These are phyloP conservation scores for Nylanderia fulva DNA, from an alignment of 1,140 invertebrate species.

Conservation along the genomic window DNA sequence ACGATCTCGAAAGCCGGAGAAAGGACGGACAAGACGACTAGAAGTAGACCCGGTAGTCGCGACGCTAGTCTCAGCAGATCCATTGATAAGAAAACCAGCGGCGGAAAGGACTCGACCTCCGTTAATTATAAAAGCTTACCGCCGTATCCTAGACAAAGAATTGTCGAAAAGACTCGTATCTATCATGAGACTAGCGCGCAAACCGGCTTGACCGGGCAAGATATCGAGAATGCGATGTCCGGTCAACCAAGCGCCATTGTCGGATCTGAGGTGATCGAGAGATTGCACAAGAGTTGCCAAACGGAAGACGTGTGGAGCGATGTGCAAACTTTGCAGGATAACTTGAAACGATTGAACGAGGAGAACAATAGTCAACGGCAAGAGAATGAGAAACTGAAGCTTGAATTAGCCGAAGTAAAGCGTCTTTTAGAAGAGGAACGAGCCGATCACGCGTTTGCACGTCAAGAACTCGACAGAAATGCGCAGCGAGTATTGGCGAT, in stretches of 20 bases:
- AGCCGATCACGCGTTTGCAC: constrained; percentile 89
- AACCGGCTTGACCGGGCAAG: constrained; percentile 90
- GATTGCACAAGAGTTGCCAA: constrained; percentile 87
- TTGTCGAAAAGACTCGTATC: constrained; percentile 88
- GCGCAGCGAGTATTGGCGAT: constrained; percentile 90
- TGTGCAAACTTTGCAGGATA: constrained; percentile 87
- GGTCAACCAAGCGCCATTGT: constrained; percentile 86
- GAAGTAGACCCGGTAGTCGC: constrained; percentile 68
- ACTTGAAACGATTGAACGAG: constrained; percentile 84
- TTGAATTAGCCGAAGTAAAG: constrained; percentile 78
- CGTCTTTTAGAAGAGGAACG: constrained; percentile 87
- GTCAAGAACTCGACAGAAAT: constrained; percentile 90
- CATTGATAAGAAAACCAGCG: constrained; percentile 78
- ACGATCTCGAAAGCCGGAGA: constrained; percentile 84
- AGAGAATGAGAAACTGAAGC: constrained; percentile 82
- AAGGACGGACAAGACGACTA: constrained; percentile 71
- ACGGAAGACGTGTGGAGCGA: constrained; percentile 89
- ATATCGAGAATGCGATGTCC: constrained; percentile 90
- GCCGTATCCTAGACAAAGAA: constrained; percentile 86
- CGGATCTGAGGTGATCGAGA: constrained; percentile 84
- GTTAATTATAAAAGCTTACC: constrained; percentile 85
- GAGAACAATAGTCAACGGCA: constrained; percentile 66
- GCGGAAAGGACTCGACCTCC: constrained; percentile 80
- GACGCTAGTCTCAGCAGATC: constrained; percentile 76
- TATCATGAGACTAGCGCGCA: constrained; percentile 92